Evolutionary conservation across 2,113 vertebrate species (phyloP).

Genomic region (Indri indri): DNA sequence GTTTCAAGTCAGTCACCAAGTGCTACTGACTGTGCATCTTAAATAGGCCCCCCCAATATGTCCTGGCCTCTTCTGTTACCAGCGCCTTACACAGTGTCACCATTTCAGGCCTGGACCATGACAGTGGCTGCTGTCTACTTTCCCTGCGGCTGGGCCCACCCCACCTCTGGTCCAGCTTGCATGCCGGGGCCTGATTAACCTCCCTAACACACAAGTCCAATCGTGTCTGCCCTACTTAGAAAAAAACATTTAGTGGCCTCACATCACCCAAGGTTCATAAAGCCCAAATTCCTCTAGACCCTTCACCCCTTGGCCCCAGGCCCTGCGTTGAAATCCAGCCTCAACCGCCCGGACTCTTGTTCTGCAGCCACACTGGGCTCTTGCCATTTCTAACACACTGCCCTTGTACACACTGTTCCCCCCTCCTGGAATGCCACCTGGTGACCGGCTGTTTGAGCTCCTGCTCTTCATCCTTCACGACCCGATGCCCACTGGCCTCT

Average conservation of each 20-base stretch:
- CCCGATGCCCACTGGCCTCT: background rate
- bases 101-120: background rate
- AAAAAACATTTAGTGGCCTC: background rate
- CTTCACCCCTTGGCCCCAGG: background rate
- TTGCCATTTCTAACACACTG: too few species aligned
- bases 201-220: background rate
- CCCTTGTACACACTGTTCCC: background rate
- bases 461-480: background rate
- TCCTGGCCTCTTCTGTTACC: background rate
- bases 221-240: background rate
- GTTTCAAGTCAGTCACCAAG: background rate
- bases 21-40: background rate
- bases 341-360: background rate
- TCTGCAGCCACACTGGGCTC: background rate
- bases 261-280: background rate
- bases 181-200: background rate
- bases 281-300: background rate
- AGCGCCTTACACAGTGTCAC: rapidly evolving
- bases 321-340: rapidly evolving
- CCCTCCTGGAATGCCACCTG: background rate
- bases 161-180: background rate
- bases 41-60: rapidly evolving
- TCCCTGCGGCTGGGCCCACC: background rate
- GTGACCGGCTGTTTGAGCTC: background rate
- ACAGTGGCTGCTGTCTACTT: background rate